A percentile compares a stretch with the other conserved stretches of the same genome.
These are phyloP conservation scores for Apodemia mormo DNA, from an alignment of 2,888 invertebrate species.

Conservation along the genomic window DNA sequence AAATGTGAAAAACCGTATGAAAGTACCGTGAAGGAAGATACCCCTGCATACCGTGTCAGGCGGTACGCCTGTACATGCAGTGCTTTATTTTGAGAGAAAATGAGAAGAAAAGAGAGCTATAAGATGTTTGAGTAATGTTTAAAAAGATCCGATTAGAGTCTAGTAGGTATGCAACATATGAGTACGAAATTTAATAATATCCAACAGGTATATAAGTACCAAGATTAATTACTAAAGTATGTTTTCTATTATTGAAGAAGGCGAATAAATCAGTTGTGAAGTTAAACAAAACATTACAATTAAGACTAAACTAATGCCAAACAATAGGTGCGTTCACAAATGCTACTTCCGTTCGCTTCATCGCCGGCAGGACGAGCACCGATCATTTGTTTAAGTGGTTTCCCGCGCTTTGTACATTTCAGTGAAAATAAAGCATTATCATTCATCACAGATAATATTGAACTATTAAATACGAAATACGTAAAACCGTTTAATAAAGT, in stretches of 20 bases:
- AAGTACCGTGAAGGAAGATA: too few relatives aligned
- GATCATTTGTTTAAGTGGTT: constrained; percentile 20
- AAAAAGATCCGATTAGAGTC: too few relatives aligned
- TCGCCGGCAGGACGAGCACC: constrained; percentile 11
- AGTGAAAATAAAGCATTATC: not conserved
- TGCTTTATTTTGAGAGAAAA: too few relatives aligned
- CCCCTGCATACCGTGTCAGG: too few relatives aligned
- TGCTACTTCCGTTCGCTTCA: constrained; percentile 29
- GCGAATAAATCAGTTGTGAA: not conserved
- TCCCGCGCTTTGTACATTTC: constrained; percentile 15
- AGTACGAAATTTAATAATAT: too few relatives aligned
- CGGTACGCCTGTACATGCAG: too few relatives aligned
- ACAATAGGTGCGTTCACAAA: constrained; percentile 28
- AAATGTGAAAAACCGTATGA: too few relatives aligned
- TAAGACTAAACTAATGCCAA: not conserved
- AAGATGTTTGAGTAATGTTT: too few relatives aligned
- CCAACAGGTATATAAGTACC: too few relatives aligned
- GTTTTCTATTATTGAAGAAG: not conserved
- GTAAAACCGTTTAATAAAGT: not conserved
- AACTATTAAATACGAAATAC: not conserved
- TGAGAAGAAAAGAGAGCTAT: too few relatives aligned
- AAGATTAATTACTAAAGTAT: too few relatives aligned
- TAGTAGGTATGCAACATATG: too few relatives aligned
- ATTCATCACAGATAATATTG: not conserved
- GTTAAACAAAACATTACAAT: not conserved